Evolutionary conservation across 2,888 invertebrate species (phyloP), one percentile per base, ranked within the genome.

Genomic region (Drosophila parthenogenetica): DNA sequence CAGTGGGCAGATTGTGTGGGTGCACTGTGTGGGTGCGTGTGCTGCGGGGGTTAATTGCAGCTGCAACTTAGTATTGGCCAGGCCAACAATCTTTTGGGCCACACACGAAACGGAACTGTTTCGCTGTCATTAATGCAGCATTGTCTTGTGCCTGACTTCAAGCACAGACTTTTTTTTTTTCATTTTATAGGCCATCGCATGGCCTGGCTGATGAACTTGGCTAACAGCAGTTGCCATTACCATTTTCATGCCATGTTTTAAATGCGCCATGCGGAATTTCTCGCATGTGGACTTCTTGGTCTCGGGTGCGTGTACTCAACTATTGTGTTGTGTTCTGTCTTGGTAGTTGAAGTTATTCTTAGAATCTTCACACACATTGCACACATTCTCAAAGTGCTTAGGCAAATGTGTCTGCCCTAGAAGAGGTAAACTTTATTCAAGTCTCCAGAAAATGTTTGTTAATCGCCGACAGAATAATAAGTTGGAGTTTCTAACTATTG

Each of bases 71-170:
- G 68, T 39, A 43, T 42, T 37, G 40, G 60, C 60, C 48, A 29
- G 42, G 49, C 40, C 48, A 61, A 70, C 40, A 46, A 37, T 29
- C n/a, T 40, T 42, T 29, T 40, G 57, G 69, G 79, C 85, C 77
- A 59, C 66, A 79, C 71, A 77, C 61, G 79, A 72, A 85, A 85
- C 88, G 88, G 88, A 87, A 83, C 82, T 85, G 59, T 43, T 62
- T 32, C 19, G 64, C 61, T 46, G 61, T 53, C 69, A 81, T 73
- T 82, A 82, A 82, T 82, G 86, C 83, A 73, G 59, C 68, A 66
- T 76, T 79, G 83, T 73, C 58, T 57, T 73, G 8, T 60, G n/a
- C 17, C 29, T 29, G 40, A 29, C 63, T 48, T 45, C 60, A 17
- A 69, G 61, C 59, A 32, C 40, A 29, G 2, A 8, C 29, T 42